Evolutionary conservation across 2,888 invertebrate species (phyloP), one percentile per base, ranked within the genome.

Genomic region (Camptogramma bilineatum): DNA sequence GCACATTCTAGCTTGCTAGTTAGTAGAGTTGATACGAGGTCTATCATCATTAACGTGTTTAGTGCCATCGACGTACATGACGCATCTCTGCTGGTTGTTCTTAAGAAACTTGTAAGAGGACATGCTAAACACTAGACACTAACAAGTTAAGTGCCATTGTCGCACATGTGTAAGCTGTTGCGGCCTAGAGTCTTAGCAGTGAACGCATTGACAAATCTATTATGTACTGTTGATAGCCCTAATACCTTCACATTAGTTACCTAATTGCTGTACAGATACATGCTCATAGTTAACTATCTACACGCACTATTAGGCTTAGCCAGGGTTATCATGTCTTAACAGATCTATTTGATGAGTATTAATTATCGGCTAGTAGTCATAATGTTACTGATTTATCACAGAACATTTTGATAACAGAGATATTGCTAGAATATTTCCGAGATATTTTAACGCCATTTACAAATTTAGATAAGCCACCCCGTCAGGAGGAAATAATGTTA

Each of bases 291-390:
- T 13, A 39, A 39, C 31, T 13, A 39, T 39, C 69, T 71, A 73
- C 64, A 66, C 72, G 75, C 69, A 69, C 68, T 72, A 77, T 73
- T 71, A 67, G 64, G 58, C 68, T 68, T 74, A 73, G 72, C 75
- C 78, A 78, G 72, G 78, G 76, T 75, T 77, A 75, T 71, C 51
- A 28, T 17, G 39, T 74, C 67, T 70, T 63, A 62, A 64, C 60
- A 65, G 70, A 51, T 54, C 69, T 62, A 61, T 69, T 61, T 39
- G 54, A 52, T 52, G 51, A 19, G 47, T 51, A 62, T 57, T 61
- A 44, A 60, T 60, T 59, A 62, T 46, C 24, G 17, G 52, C 52
- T 48, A 34, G 21, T 34, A 19, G 13, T 34, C 19, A 19, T 52
- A 5, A 1, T 1, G 28, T 2, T 48, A 21, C 17, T 39, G 2